Evolutionary conservation across 2,888 invertebrate species (phyloP).

Genomic region (Drosophila imparisetae): DNA sequence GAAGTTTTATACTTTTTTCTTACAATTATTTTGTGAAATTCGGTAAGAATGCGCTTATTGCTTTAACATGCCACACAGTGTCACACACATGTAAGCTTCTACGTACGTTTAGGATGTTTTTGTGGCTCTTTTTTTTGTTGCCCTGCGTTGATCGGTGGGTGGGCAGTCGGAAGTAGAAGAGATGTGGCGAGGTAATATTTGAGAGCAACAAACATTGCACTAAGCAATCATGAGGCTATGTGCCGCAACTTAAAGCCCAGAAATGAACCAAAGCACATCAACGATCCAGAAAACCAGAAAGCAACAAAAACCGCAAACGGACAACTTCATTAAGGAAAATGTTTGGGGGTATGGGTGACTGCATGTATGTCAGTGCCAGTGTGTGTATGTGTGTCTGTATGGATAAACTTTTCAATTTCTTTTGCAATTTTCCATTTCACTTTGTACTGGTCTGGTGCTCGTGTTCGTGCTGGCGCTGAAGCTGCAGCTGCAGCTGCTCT

Average conservation of each 20-base stretch:
- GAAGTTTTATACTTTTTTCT: neutral
- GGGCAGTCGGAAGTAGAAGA: neutral
- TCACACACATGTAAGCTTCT: conserved; percentile 1
- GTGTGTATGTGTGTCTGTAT: conserved; percentile 26
- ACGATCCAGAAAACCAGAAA: conserved; percentile 22
- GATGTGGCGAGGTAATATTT: conserved; percentile 20
- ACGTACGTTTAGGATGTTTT: conserved; percentile 26
- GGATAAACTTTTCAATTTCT: conserved; percentile 67
- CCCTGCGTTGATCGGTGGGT: neutral
- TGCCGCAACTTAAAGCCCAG: conserved; percentile 46
- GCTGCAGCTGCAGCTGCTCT: conserved; percentile 21
- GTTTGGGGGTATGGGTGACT: neutral
- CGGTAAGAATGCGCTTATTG: neutral
- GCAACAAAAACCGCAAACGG: conserved; percentile 51
- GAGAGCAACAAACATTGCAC: conserved; percentile 48
- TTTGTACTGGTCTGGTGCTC: conserved; percentile 52
- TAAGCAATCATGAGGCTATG: conserved; percentile 31
- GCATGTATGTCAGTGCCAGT: neutral
- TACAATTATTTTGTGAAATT: neutral
- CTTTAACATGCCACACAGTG: neutral
- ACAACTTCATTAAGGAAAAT: conserved; percentile 67
- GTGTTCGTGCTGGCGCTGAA: conserved; percentile 6
- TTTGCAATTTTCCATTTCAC: conserved; percentile 68
- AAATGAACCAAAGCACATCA: conserved; percentile 34
- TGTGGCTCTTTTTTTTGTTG: conserved; percentile 34